These are phyloP conservation scores for Cervus canadensis DNA, from an alignment of 2,113 vertebrate genomes.

Conservation along the genomic window DNA sequence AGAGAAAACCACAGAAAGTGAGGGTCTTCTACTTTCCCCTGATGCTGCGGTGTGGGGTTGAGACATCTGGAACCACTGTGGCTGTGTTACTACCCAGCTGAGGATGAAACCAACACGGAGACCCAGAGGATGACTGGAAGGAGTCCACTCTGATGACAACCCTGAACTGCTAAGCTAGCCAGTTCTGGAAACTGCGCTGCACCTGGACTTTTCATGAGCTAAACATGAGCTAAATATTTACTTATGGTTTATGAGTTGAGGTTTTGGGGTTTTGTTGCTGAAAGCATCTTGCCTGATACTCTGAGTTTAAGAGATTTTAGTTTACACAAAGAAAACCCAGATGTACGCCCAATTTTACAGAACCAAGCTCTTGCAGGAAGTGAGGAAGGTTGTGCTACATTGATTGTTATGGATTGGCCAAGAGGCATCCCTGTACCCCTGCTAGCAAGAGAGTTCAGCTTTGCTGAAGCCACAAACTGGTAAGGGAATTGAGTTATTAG, in stretches of 20 bases:
- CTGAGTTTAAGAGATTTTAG: constrained; percentile 26
- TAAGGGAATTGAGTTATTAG: background rate
- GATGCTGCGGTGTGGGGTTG: background rate
- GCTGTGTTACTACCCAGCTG: background rate
- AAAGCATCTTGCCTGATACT: constrained; percentile 29
- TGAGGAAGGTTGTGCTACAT: background rate
- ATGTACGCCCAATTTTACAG: background rate
- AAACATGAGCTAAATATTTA: constrained; percentile 23
- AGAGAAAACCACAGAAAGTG: background rate
- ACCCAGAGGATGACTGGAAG: background rate
- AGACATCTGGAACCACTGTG: background rate
- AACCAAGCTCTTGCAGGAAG: background rate
- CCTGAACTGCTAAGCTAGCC: background rate
- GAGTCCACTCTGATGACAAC: background rate
- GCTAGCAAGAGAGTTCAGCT: background rate
- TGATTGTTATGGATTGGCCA: background rate
- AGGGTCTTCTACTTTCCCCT: background rate
- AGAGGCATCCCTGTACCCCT: background rate
- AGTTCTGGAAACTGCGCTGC: background rate
- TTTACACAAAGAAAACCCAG: constrained; percentile 43
- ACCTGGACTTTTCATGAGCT: background rate
- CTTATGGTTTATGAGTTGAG: constrained; percentile 6
- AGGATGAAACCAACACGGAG: background rate
- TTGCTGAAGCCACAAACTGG: background rate
- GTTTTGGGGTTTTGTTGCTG: constrained; percentile 30